These are phyloP conservation scores for Hydrolagus affinis DNA, from an alignment of 2,113 vertebrate genomes.

Conservation along the genomic window DNA sequence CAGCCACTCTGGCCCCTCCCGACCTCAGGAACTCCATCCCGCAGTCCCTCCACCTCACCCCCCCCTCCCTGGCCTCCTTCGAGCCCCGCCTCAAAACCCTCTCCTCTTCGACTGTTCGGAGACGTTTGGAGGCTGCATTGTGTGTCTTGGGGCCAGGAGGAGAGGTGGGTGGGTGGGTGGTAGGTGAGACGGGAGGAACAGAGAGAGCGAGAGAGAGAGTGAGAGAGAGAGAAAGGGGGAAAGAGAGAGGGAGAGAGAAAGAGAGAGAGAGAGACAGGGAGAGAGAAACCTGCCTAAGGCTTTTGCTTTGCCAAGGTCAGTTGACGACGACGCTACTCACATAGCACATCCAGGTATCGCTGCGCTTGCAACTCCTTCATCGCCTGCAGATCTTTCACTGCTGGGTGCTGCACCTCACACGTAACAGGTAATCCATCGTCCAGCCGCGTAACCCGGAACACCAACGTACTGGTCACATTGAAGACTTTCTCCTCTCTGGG, in stretches of 20 bases:
- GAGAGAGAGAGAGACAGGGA: neutral
- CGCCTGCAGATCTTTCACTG: constrained; percentile 73
- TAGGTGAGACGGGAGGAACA: neutral
- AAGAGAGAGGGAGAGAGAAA: neutral
- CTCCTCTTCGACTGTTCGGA: too few species aligned
- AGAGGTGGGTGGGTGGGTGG: neutral
- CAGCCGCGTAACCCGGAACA: constrained; percentile 77
- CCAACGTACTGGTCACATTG: constrained; percentile 81
- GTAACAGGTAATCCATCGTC: constrained; percentile 84
- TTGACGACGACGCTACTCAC: constrained; percentile 60
- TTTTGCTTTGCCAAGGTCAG: too few species aligned
- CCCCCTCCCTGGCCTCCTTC: too few species aligned
- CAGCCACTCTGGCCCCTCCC: too few species aligned
- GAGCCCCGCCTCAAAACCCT: too few species aligned
- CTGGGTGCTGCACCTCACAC: constrained; percentile 90
- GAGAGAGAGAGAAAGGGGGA: neutral
- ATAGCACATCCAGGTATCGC: constrained; percentile 87
- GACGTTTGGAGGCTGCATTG: too few species aligned
- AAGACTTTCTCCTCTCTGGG: constrained; percentile 78
- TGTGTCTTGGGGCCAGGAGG: neutral
- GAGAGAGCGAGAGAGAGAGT: neutral
- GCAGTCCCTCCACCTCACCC: too few species aligned
- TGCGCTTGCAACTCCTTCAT: constrained; percentile 86
- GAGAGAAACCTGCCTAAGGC: neutral
- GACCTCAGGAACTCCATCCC: too few species aligned